These are phyloP conservation scores for Vannuccia rotundouncinata DNA, from an alignment of 2,888 invertebrate species.

Conservation along the genomic window DNA sequence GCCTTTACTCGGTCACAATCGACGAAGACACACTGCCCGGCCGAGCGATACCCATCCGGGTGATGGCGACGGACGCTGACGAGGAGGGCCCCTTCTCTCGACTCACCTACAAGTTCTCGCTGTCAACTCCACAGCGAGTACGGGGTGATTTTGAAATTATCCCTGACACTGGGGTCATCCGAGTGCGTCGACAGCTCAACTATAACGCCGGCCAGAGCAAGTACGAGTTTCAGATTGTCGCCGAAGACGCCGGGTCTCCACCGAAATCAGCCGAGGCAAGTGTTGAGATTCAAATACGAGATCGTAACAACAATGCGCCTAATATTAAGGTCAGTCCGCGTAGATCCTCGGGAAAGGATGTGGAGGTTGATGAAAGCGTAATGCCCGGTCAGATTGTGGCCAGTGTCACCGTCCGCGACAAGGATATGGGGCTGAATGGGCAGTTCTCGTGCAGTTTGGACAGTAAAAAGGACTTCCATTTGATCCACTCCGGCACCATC, in stretches of 20 bases:
- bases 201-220: conserved; percentile 13
- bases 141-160: conserved; percentile 25
- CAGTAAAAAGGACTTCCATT: neutral
- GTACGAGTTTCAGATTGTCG: conserved; percentile 32
- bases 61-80: conserved; percentile 24
- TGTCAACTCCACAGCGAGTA: conserved; percentile 31
- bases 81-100: neutral
- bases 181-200: conserved; percentile 16
- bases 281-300: conserved; percentile 35
- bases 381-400: conserved; percentile 12
- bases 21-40: conserved; percentile 18
- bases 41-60: neutral
- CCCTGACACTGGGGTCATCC: conserved; percentile 2
- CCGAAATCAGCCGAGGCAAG: conserved; percentile 29
- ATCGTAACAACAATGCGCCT: conserved; percentile 38
- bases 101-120: conserved; percentile 16
- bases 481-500: neutral
- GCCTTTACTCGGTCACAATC: conserved; percentile 1
- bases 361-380: conserved; percentile 22
- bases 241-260: conserved; percentile 34
- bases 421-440: conserved; percentile 24
- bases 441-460: conserved; percentile 22
- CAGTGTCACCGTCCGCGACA: conserved; percentile 25
- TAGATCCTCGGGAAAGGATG: neutral
- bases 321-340: neutral